These are phyloP conservation scores for Platichthys flesus DNA, from an alignment of 2,113 vertebrate species.

Conservation along the genomic window DNA sequence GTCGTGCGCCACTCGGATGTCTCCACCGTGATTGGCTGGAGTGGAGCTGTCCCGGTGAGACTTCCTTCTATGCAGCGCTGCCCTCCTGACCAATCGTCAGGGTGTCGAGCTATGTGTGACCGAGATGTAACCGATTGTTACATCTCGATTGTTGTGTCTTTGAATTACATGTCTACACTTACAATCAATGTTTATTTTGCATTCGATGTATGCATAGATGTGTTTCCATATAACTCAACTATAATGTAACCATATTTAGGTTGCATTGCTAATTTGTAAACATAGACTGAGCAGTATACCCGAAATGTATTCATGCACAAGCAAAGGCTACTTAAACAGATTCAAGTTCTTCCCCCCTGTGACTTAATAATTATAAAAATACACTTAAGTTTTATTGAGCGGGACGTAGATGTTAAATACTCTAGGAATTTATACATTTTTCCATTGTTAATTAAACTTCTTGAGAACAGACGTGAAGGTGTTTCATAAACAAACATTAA, in stretches of 20 bases:
- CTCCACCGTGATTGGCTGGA: constrained; percentile 38
- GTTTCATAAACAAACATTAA: neutral
- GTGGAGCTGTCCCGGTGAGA: constrained; percentile 25
- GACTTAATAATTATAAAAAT: neutral
- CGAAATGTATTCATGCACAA: too few relatives aligned
- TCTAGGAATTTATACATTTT: too few relatives aligned
- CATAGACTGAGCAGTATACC: neutral
- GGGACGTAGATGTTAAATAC: neutral
- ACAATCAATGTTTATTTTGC: neutral
- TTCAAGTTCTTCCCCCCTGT: too few relatives aligned
- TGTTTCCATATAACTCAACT: neutral
- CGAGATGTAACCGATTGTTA: too few relatives aligned
- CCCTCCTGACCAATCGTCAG: neutral
- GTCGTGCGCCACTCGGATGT: constrained; percentile 34
- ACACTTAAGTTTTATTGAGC: neutral
- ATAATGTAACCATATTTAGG: neutral
- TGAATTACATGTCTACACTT: neutral
- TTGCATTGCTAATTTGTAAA: constrained; percentile 2
- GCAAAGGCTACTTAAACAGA: too few relatives aligned
- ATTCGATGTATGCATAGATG: neutral
- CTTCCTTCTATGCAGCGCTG: neutral
- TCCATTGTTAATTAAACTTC: too few relatives aligned
- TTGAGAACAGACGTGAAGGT: neutral
- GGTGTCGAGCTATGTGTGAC: constrained; percentile 13
- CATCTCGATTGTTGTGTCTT: too few relatives aligned